phyloP scores from a whole-genome alignment of 2,888 invertebrate genomes.

The Hydriomena furcata region DNA sequence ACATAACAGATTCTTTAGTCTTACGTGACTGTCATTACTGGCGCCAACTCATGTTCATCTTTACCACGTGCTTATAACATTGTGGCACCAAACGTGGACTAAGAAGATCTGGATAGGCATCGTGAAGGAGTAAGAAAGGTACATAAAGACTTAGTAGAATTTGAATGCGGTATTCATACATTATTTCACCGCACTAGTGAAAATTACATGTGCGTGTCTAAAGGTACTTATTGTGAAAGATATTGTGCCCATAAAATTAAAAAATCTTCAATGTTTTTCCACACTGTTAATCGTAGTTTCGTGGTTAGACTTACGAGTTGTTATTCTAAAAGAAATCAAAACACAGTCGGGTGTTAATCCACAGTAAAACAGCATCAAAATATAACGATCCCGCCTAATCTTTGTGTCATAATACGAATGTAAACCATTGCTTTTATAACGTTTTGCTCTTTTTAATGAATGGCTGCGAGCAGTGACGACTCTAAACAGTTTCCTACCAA shows the following conservation, averaged over 20 bases:
- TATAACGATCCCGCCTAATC: constrained; percentile 43
- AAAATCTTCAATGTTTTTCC: constrained; percentile 1
- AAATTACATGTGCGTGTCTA: not conserved
- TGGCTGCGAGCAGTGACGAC: constrained; percentile 11
- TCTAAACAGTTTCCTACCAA: constrained; percentile 16
- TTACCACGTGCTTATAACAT: too few relatives aligned
- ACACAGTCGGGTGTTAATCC: constrained; percentile 55
- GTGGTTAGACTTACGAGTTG: constrained; percentile 43
- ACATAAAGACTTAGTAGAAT: too few relatives aligned
- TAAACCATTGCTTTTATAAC: constrained; percentile 35
- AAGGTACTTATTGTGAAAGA: not conserved
- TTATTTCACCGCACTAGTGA: too few relatives aligned
- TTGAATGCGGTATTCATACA: too few relatives aligned
- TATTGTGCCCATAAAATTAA: not conserved
- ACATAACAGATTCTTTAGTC: too few relatives aligned
- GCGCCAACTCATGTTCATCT: too few relatives aligned
- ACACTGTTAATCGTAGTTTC: constrained; percentile 22
- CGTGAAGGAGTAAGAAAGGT: too few relatives aligned
- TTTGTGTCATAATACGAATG: constrained; percentile 45
- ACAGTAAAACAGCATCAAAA: constrained; percentile 47
- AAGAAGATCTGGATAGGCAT: too few relatives aligned
- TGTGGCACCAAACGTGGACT: too few relatives aligned
- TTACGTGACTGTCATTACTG: too few relatives aligned
- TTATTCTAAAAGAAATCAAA: constrained; percentile 56
- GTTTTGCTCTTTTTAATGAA: constrained; percentile 29